Percentiles rank a stretch among this genome's conserved stretches.
These are phyloP conservation scores for Eurystomus gularis DNA, from an alignment of 2,113 vertebrate species.

Conservation along the genomic window DNA sequence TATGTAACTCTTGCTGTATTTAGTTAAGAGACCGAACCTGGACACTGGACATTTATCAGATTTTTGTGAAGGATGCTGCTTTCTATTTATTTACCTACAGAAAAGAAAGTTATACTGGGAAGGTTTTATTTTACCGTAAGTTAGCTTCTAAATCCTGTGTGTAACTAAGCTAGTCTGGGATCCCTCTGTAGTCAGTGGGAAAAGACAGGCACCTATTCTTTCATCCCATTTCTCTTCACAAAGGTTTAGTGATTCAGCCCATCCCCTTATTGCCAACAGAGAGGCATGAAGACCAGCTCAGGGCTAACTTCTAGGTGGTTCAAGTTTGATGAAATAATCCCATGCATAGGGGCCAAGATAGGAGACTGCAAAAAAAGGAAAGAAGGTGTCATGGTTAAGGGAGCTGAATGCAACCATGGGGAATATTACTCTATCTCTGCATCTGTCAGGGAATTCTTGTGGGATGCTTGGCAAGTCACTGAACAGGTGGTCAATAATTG, in stretches of 20 bases:
- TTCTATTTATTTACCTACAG: background rate
- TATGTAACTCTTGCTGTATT: background rate
- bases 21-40: background rate
- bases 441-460: constrained; percentile 65
- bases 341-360: background rate
- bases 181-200: background rate
- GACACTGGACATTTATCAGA: background rate
- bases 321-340: constrained; percentile 41
- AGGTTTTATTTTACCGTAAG: background rate
- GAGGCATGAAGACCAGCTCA: background rate
- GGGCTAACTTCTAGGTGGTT: background rate
- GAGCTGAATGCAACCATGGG: constrained; percentile 44
- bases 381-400: constrained; percentile 63
- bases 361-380: background rate
- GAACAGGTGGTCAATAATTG: constrained; percentile 70
- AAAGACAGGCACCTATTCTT: background rate
- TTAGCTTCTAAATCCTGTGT: background rate
- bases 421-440: constrained; percentile 57
- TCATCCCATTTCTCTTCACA: background rate
- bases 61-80: background rate
- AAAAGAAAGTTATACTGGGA: background rate
- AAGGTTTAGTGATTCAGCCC: background rate
- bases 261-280: background rate
- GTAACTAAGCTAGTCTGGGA: background rate
- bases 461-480: constrained; percentile 47